Conservation (phyloP, 1,140 invertebrate species). For the Drosophila jambulina region DNA sequence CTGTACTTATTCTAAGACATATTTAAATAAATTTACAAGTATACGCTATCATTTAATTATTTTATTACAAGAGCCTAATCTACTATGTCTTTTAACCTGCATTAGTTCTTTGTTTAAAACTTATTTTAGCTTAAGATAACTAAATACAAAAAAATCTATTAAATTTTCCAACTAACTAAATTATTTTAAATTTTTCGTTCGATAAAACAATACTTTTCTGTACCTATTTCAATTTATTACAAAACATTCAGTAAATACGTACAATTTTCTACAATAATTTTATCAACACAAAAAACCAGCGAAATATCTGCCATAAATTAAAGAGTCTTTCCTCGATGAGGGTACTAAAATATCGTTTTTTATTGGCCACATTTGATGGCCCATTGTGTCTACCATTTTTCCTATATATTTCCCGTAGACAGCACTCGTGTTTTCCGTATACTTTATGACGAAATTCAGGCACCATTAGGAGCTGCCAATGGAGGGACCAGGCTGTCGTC, state of each 20-base stretch:
- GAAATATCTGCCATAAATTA: slow-evolving; percentile 1
- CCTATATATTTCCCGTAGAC: background rate
- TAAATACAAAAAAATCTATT: too few species aligned
- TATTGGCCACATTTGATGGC: slow-evolving; percentile 14
- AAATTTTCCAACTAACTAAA: background rate
- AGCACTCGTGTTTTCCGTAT: background rate
- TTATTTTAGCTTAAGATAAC: too few species aligned
- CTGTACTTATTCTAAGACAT: background rate
- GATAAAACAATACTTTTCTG: background rate
- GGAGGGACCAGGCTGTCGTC: slow-evolving; percentile 1
- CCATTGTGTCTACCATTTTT: slow-evolving; percentile 4
- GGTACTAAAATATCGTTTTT: slow-evolving; percentile 6
- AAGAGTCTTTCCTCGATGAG: background rate
- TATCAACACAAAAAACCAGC: background rate
- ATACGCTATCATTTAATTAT: too few species aligned
- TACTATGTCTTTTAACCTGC: too few species aligned
- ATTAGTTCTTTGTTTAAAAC: too few species aligned
- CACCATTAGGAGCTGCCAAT: slow-evolving; percentile 2
- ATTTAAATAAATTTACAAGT: too few species aligned
- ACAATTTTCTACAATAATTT: too few species aligned
- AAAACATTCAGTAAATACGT: too few species aligned
- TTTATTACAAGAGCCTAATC: too few species aligned
- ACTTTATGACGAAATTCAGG: background rate
- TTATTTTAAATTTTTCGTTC: background rate
- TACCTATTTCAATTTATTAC: background rate